Base-by-base conservation (phyloP, 1,140 invertebrate species). In the Micrasema longulum region DNA sequence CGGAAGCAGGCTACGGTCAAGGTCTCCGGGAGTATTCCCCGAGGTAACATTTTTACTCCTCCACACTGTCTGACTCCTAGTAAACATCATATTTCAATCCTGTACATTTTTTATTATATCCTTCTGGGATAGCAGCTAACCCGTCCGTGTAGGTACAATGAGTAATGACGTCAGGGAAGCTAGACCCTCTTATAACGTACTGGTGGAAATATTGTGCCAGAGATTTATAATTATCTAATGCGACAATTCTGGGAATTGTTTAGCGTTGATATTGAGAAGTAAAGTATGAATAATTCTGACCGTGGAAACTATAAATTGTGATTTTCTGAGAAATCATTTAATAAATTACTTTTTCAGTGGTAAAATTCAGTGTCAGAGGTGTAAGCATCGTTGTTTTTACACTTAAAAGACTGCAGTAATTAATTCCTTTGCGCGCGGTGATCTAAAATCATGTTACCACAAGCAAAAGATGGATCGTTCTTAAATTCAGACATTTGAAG, bases 51-150 rank as follows among this genome's bases (percentile, higher is more conserved):
- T 18, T 53, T 31, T 67, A 14, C 18, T 23, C 23, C 63, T 67
- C 50, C 31, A 67, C 50, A 67, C 31, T 52, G 50, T 52, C 50
- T 9, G 48, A n/a, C 52, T 38, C 26, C 14, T 12, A 55, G 47
- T 53, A 67, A 67, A 67, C 48, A 67, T 55, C 64, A 67, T 67
- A 67, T 67, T 67, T 67, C 64, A 67, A 52, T 67, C 52, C 64
- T 9, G 18, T 31, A 53, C 35, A 45, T 26, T 43, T 67, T 67
- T 67, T 67, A 35, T 67, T 22, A n/a, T 18, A 36, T 47, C 36
- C 64, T 52, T 55, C 20, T 26, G 60, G 60, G 60, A 47, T 45
- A 64, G 47, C 26, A 31, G 7, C 43, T 31, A 45, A 11, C 60
- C 43, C 22, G 11, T n/a, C 23, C 41, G 60, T 64, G 60, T 64